Evolutionary conservation across 2,888 invertebrate genomes (phyloP), one percentile per base, ranked within the genome.

Genomic region (Papilio protenor): DNA sequence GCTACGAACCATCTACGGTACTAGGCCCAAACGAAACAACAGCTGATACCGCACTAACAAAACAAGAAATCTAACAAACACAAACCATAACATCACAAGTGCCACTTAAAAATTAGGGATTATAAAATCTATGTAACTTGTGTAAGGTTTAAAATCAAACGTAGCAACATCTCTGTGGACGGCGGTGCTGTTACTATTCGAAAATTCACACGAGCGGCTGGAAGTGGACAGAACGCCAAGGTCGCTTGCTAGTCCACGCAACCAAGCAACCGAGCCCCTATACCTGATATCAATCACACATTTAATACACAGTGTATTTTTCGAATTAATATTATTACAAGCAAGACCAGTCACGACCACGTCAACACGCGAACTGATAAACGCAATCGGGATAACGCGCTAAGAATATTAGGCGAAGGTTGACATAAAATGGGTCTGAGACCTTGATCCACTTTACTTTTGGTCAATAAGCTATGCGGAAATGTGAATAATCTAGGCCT

Each of bases 41-140:
- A 94, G 93, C 94, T 94, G 94, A 92, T 91, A 89, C 92, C 92
- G 90, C 91, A 87, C 89, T 85, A 91, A 88, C 92, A 92, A 92
- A 93, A 93, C 92, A 93, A 91, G 66, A 89, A 87, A 86, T 79
- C 77, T 80, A 77, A 78, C 78, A 78, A 47, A 79, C 79, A 74
- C 80, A 81, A 81, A 76, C 81, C 80, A 77, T 75, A 85, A 87
- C 81, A 82, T 75, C 88, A 79, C 80, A 90, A 88, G 80, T 74
- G 80, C 83, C 84, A 85, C 81, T 76, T n/a, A 80, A 81, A 11
- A 64, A 80, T 78, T 82, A 87, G 78, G 87, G 78, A 91, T 83
- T 89, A 88, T 79, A 83, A 81, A 83, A 89, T 85, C 82, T 93
- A 90, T 81, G 57, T 16, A 81, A 70, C 80, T 69, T 81, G 52